Evolutionary conservation across 2,113 vertebrate genomes (phyloP), one percentile per base, ranked within the genome.

Genomic region (Ochotona curzoniae): DNA sequence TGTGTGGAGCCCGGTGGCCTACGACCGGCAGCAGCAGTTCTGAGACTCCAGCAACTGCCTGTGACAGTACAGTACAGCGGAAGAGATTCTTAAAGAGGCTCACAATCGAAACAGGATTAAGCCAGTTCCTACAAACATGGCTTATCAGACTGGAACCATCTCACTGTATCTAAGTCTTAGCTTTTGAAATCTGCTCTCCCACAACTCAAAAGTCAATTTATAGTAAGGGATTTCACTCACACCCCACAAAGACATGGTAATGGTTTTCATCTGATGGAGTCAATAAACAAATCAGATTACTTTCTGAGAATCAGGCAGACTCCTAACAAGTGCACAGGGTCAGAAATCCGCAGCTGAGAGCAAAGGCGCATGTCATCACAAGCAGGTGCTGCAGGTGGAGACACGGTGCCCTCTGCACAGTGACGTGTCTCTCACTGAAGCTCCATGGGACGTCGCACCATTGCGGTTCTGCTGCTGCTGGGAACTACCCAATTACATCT

Each of bases 11-110:
- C 17, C 12, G 7, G 21, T 4, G 32, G 11, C 57, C 30, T 20
- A 7, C 8, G 10, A 49, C 2, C 7, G 4, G 12, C 26, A 26
- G 20, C 26, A 0, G 32, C 10, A 30, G 25, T 44, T 1, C 12
- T 1, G 4, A 7, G 44, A 64, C 17, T 60, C 21, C 54, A 15
- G 30, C 67, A 84, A 81, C 25, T 23, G 25, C 54, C 4, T 35
- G 69, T 89, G 71, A 26, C 9, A 11, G 11, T 25, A 4, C n/a
- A 21, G 4, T 28, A 2, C 32, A n/a, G 2, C 1, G 6, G 20
- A 6, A 25, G 13, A 54, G 9, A 70, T 10, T n/a, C 26, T 10
- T 83, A 71, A 88, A 74, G 25, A 30, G 18, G 2, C 17, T 61
- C 28, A 79, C 6, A 14, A 79, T 11, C 54, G 51, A 92, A 57